Percentiles rank a stretch among this genome's conserved stretches.
phyloP scores from a whole-genome alignment of 2,888 invertebrate species.

The Autographa gamma region DNA sequence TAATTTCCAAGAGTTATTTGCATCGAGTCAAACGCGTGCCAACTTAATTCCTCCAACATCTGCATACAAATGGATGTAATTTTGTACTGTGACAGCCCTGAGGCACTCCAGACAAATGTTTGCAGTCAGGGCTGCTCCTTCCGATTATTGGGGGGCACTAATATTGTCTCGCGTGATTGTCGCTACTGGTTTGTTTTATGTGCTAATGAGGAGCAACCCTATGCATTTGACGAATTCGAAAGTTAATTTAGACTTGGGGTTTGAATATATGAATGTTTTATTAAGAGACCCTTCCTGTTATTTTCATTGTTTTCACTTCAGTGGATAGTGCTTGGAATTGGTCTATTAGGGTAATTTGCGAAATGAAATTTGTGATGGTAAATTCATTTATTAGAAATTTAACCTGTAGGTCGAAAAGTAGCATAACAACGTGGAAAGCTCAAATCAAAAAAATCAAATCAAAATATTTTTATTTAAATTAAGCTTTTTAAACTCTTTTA shows the following conservation, averaged over 20 bases:
- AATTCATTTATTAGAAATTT: background rate
- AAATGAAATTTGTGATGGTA: background rate
- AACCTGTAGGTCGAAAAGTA: too few relatives aligned
- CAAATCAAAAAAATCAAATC: too few relatives aligned
- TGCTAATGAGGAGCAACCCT: constrained; percentile 69
- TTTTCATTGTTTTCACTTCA: constrained; percentile 54
- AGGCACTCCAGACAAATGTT: constrained; percentile 81
- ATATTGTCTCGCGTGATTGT: constrained; percentile 58
- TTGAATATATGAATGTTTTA: constrained; percentile 71
- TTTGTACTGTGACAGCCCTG: constrained; percentile 83
- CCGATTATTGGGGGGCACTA: constrained; percentile 54
- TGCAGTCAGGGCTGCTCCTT: constrained; percentile 67
- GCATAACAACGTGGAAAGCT: too few relatives aligned
- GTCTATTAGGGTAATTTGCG: constrained; percentile 22
- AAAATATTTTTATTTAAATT: too few relatives aligned
- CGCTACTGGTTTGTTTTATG: constrained; percentile 66
- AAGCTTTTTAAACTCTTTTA: too few relatives aligned
- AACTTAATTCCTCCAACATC: constrained; percentile 78
- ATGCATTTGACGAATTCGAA: constrained; percentile 69
- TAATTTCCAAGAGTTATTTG: constrained; percentile 85
- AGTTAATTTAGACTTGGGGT: constrained; percentile 67
- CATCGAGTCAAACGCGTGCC: constrained; percentile 77
- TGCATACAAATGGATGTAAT: constrained; percentile 87
- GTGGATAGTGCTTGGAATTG: constrained; percentile 58
- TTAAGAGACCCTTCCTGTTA: constrained; percentile 54